Conservation (phyloP, 2,797 vertebrate species). For the Hippoglossus hippoglossus region DNA sequence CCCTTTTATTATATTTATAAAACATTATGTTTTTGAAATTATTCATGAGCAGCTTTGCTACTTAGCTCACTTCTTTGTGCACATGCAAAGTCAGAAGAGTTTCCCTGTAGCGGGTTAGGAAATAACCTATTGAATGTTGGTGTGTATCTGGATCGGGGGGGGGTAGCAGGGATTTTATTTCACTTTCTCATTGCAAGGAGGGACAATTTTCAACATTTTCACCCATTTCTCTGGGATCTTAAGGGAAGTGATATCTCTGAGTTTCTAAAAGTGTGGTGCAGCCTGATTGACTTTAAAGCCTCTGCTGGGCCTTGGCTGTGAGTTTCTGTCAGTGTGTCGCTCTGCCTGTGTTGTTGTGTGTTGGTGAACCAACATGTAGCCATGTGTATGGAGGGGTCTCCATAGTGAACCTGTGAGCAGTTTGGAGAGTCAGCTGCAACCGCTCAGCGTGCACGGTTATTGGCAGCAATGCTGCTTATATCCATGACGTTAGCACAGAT, state of each 20-base stretch:
- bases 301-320: neutral
- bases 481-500: conserved; percentile 28
- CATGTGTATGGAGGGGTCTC: conserved; percentile 12
- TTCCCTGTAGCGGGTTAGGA: too few species aligned
- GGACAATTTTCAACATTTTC: too few species aligned
- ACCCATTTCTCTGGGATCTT: too few species aligned
- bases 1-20: neutral
- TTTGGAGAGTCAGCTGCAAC: conserved; percentile 43
- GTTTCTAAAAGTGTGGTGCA: too few species aligned
- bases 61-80: neutral
- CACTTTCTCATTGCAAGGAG: too few species aligned
- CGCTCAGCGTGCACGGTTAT: conserved; percentile 24
- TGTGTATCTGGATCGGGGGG: too few species aligned
- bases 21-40: neutral
- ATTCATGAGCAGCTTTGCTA: neutral
- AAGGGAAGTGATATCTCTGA: too few species aligned
- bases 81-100: neutral
- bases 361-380: neutral
- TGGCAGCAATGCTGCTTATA: conserved; percentile 30
- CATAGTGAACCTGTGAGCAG: conserved; percentile 26
- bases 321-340: neutral
- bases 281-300: too few species aligned
- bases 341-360: neutral
- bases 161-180: too few species aligned
- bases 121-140: too few species aligned